A percentile compares a stretch with the other conserved stretches of the same genome.
Evolutionary conservation across 2,888 invertebrate species (phyloP).

Genomic region (Sesia apiformis): DNA sequence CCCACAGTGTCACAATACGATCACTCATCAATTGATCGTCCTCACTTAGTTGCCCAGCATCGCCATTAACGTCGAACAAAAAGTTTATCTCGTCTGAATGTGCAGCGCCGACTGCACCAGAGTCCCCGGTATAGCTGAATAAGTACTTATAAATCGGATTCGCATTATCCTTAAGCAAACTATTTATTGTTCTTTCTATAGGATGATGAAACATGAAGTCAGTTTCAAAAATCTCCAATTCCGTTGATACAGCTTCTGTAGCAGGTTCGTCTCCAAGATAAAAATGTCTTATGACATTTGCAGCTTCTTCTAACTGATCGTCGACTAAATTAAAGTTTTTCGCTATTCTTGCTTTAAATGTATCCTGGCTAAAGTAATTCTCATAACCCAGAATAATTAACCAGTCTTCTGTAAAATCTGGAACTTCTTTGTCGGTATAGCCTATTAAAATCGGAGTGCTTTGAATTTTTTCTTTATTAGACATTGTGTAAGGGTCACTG

Average conservation of each 20-base stretch:
- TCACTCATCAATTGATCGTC: constrained; percentile 36
- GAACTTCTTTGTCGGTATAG: constrained; percentile 21
- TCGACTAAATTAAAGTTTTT: constrained; percentile 46
- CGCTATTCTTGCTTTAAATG: constrained; percentile 39
- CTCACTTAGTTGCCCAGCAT: constrained; percentile 17
- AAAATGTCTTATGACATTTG: constrained; percentile 39
- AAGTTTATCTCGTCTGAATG: constrained; percentile 47
- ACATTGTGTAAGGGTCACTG: constrained; percentile 41
- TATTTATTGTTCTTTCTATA: constrained; percentile 37
- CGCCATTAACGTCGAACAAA: constrained; percentile 30
- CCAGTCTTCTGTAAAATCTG: constrained; percentile 4
- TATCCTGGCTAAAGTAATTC: constrained; percentile 39
- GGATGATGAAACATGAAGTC: constrained; percentile 54
- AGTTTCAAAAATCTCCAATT: constrained; percentile 45
- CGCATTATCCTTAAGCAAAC: constrained; percentile 40
- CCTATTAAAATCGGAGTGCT: constrained; percentile 54
- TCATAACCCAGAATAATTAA: too few species aligned
- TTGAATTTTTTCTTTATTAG: constrained; percentile 42
- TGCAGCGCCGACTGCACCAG: constrained; percentile 26
- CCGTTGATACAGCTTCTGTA: constrained; percentile 25
- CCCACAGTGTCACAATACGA: constrained; percentile 47
- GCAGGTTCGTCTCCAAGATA: constrained; percentile 53
- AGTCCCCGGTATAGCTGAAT: constrained; percentile 41
- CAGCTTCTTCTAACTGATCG: constrained; percentile 25
- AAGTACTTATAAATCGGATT: constrained; percentile 48